Conservation (phyloP, 2,113 vertebrate genomes). For the Sinocyclocheilus grahami region DNA sequence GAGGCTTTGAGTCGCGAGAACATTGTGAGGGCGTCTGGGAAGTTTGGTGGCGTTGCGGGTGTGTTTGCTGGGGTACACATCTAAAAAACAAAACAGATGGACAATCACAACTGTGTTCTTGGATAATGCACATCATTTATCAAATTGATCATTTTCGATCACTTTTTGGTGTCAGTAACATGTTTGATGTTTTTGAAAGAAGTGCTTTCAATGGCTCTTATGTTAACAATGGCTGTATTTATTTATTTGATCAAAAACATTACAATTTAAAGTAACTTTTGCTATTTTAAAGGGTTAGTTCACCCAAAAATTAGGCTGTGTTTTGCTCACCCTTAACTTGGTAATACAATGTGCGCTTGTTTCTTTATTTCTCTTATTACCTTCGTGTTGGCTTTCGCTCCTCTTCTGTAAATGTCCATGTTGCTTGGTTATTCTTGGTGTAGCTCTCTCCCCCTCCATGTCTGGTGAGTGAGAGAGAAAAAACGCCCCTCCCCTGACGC, state of each 20-base stretch:
- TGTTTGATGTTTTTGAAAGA: background rate
- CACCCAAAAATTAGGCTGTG: too few species aligned
- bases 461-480: conserved; percentile 58
- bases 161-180: background rate
- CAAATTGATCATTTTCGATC: background rate
- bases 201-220: background rate
- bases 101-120: conserved; percentile 21
- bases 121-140: background rate
- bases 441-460: conserved; percentile 62
- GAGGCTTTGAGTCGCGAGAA: conserved; percentile 97
- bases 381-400: conserved; percentile 73
- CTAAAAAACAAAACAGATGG: conserved; percentile 67
- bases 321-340: too few species aligned
- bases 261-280: too few species aligned
- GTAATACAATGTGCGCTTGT: conserved; percentile 69
- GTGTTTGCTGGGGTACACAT: conserved; percentile 99
- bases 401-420: conserved; percentile 71
- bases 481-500: conserved; percentile 33
- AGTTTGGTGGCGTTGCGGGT: conserved; percentile 95
- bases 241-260: too few species aligned
- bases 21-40: conserved; percentile 94
- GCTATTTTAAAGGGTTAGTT: too few species aligned
- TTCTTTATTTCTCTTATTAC: conserved; percentile 60
- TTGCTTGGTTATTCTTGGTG: conserved; percentile 73
- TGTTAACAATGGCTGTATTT: background rate